Evolutionary conservation across 2,888 invertebrate species (phyloP), one percentile per base, ranked within the genome.

Genomic region (Diaprepes abbreviatus): DNA sequence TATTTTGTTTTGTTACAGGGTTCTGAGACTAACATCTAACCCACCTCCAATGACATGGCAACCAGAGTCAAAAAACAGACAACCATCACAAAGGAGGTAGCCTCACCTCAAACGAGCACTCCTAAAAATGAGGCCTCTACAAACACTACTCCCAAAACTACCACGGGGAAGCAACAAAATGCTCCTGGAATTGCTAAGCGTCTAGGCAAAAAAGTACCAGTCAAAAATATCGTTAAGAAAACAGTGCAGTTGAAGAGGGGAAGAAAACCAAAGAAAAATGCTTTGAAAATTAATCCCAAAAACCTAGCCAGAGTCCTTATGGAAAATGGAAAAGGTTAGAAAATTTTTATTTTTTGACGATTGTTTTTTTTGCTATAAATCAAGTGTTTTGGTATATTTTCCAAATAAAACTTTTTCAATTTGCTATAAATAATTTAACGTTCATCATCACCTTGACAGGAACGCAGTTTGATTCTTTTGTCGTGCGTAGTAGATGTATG

Each of bases 51-150:
- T 84, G 83, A 81, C 78, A 85, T 85, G 85, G 85, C 85, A 80
- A 82, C 82, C 79, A 83, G 83, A 74, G 82, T 81, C 75, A 80
- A 79, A 70, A 83, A 81, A 78, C 83, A 83, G 79, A 80, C 81
- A 59, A 71, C 79, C 57, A 78, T 79, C 24, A 74, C 79, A 9
- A 82, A 80, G 77, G 83, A 83, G 70, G 75, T 79, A 73, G 76
- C 77, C 45, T 58, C 75, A 17, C 62, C 76, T 12, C 80, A 79
- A 72, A 72, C 76, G 36, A 62, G 69, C 50, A 54, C 72, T 38
- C 21, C 67, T 17, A 77, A 77, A 68, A 74, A 73, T 59, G 80
- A 79, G 66, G 52, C 74, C 3, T 14, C 71, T 6, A 40, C 65
- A 12, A 66, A 68, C 38, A 35, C 66, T 28, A 52, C 35, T 31